Conservation (phyloP, 2,888 invertebrate species). For the Cataglyphis livida region DNA sequence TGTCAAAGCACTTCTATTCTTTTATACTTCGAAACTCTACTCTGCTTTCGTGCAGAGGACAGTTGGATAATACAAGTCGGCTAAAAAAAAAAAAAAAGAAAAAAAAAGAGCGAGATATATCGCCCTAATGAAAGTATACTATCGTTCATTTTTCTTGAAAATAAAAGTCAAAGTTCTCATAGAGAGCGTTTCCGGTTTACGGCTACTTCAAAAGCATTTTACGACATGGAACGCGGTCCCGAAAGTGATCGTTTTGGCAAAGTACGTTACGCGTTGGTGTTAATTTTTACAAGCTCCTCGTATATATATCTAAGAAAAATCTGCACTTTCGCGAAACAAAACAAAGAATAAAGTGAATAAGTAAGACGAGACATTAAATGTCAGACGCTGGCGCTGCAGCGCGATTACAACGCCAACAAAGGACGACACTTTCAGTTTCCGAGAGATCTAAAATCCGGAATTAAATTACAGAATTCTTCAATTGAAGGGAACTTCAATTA, state of each 20-base stretch:
- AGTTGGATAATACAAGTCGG: not conserved
- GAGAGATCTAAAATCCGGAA: slow-evolving; percentile 21
- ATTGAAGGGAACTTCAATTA: slow-evolving; percentile 45
- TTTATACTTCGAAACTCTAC: not conserved
- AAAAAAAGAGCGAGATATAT: slow-evolving; percentile 1
- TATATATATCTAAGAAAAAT: not conserved
- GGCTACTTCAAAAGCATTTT: slow-evolving; percentile 27
- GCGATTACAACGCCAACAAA: slow-evolving; percentile 24
- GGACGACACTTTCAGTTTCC: slow-evolving; percentile 32
- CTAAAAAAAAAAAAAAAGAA: not conserved
- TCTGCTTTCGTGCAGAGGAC: not conserved
- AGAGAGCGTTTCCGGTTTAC: slow-evolving; percentile 56
- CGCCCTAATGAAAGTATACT: not conserved
- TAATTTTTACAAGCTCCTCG: slow-evolving; percentile 21
- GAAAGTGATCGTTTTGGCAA: slow-evolving; percentile 17
- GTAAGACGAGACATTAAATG: not conserved
- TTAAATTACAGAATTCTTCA: slow-evolving; percentile 38
- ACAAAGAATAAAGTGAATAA: not conserved
- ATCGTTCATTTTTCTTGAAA: slow-evolving; percentile 18
- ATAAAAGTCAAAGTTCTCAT: slow-evolving; percentile 28
- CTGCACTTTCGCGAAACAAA: not conserved
- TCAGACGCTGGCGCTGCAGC: not conserved
- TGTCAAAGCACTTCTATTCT: not conserved
- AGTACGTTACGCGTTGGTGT: slow-evolving; percentile 20
- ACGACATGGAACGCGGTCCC: not conserved